Percentiles rank a stretch among this genome's conserved stretches.
These are phyloP conservation scores for Berghia stephanieae DNA, from an alignment of 1,140 invertebrate species.

Conservation along the genomic window DNA sequence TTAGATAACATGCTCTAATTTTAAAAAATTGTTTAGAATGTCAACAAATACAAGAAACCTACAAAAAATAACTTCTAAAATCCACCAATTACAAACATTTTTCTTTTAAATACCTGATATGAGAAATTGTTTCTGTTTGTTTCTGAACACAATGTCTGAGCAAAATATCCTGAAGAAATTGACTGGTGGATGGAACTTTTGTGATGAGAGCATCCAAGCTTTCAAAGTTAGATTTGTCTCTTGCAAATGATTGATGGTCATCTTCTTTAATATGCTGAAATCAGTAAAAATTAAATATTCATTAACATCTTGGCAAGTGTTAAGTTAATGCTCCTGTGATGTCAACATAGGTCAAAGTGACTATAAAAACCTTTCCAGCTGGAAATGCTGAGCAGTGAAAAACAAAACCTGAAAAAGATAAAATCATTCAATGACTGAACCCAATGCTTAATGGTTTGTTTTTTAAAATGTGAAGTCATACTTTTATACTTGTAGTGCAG, in stretches of 20 bases:
- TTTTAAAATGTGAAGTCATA: too few species aligned
- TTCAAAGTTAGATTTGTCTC: constrained; percentile 50
- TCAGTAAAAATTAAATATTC: not conserved
- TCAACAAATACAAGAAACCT: not conserved
- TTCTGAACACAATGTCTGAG: constrained; percentile 35
- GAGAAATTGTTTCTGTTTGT: not conserved
- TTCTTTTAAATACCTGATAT: not conserved
- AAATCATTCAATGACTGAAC: too few species aligned
- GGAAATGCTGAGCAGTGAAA: not conserved
- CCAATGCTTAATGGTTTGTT: too few species aligned
- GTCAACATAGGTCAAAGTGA: not conserved
- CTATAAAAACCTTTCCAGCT: not conserved
- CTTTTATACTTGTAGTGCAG: too few species aligned
- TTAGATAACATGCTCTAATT: not conserved
- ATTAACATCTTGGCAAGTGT: not conserved
- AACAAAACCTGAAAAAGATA: not conserved
- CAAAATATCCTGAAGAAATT: constrained; percentile 45
- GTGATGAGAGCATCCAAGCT: constrained; percentile 48
- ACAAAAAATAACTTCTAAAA: not conserved
- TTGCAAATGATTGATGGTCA: constrained; percentile 46
- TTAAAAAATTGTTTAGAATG: not conserved
- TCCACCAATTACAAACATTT: not conserved
- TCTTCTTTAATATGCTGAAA: constrained; percentile 51
- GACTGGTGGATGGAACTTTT: constrained; percentile 39
- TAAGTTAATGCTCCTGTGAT: not conserved